Evolutionary conservation across 64 coral and sea anemone species (phyloP).

Genomic region (Pocillopora damicornis): DNA sequence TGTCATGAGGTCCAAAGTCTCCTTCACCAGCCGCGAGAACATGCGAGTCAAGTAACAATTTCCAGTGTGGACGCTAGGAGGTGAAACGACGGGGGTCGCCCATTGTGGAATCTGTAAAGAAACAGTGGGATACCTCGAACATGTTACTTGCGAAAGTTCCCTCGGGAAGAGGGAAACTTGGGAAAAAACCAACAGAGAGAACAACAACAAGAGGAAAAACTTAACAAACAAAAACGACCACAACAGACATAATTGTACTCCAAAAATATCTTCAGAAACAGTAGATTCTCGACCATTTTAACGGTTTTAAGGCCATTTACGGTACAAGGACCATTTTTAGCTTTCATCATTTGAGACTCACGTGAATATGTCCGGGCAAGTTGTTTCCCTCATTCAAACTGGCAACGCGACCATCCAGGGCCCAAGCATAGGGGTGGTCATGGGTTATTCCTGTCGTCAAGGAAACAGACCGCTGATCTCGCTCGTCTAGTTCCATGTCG

Average conservation of each 20-base stretch:
- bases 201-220: neutral
- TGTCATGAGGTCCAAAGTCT: constrained; percentile 62
- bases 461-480: constrained; percentile 56
- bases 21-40: constrained; percentile 78
- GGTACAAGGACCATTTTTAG: too few species aligned
- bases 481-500: constrained; percentile 73
- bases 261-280: too few species aligned
- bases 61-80: constrained; percentile 85
- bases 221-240: too few species aligned
- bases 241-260: too few species aligned
- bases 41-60: constrained; percentile 86
- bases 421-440: constrained; percentile 86
- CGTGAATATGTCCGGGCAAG: constrained; percentile 47
- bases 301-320: too few species aligned
- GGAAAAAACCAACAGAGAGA: neutral
- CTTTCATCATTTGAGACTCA: constrained; percentile 16
- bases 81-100: constrained; percentile 44
- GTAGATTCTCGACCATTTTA: too few species aligned
- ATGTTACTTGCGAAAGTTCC: too few species aligned
- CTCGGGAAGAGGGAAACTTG: too few species aligned
- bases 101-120: constrained; percentile 53
- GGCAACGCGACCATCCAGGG: constrained; percentile 65
- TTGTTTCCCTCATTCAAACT: constrained; percentile 34
- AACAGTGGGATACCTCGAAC: too few species aligned
- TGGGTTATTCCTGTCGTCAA: constrained; percentile 72